Percentiles rank a stretch among this genome's conserved stretches.
Conservation (phyloP, 2,113 vertebrate genomes). For the Equus quagga region DNA sequence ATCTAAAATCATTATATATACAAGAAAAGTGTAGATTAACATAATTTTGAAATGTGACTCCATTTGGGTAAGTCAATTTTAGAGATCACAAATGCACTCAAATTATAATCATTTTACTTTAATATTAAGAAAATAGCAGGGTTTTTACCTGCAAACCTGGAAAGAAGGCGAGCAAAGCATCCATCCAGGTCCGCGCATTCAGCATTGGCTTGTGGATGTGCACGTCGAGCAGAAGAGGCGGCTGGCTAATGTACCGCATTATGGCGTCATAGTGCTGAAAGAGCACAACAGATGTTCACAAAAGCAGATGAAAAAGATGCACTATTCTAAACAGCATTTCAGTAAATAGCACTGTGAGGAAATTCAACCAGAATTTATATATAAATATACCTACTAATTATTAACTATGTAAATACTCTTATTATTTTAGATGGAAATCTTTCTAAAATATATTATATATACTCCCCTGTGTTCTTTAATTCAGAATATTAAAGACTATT, state of each 20-base stretch:
- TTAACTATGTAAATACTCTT: background rate
- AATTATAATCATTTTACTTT: conserved; percentile 5
- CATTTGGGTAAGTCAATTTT: conserved; percentile 14
- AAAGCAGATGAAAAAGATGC: background rate
- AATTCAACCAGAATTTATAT: background rate
- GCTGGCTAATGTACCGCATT: conserved; percentile 99
- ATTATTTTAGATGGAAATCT: conserved; percentile 26
- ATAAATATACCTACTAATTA: background rate
- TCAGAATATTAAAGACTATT: background rate
- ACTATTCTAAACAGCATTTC: background rate
- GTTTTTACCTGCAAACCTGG: conserved; percentile 95
- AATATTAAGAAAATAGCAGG: background rate
- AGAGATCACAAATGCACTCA: conserved; percentile 19
- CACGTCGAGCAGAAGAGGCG: conserved; percentile 97
- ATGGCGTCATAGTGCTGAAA: conserved; percentile 98
- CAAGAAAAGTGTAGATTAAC: background rate
- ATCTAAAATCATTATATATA: background rate
- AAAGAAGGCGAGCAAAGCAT: conserved; percentile 98
- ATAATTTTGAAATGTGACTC: conserved; percentile 20
- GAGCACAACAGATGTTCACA: conserved; percentile 15
- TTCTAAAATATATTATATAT: background rate
- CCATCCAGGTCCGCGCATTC: conserved; percentile 99
- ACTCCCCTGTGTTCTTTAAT: background rate
- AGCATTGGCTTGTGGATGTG: conserved; percentile 99
- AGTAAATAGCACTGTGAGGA: background rate